phyloP scores from a whole-genome alignment of 2,888 invertebrate species.

The Papilio gigon region DNA sequence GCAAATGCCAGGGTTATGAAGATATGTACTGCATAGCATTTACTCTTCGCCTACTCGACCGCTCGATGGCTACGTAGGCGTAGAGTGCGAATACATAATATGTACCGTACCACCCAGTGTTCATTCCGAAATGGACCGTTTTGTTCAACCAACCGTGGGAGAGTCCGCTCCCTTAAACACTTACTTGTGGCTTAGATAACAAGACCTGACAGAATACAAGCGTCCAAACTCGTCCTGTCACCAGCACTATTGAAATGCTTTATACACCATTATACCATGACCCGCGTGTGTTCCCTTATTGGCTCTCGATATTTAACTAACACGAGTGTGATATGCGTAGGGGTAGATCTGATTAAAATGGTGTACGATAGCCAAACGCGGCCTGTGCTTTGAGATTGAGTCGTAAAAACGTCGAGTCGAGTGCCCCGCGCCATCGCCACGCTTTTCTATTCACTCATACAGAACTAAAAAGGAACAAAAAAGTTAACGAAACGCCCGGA shows the following conservation, averaged over 20 bases:
- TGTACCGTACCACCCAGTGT: not conserved
- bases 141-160: conserved; percentile 64
- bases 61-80: not conserved
- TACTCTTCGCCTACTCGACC: not conserved
- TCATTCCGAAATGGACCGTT: conserved; percentile 40
- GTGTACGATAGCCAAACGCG: conserved; percentile 67
- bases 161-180: conserved; percentile 59
- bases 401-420: conserved; percentile 80
- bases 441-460: conserved; percentile 71
- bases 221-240: conserved; percentile 71
- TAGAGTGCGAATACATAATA: not conserved
- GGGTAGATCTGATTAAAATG: conserved; percentile 67
- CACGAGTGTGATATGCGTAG: conserved; percentile 45
- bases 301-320: conserved; percentile 43
- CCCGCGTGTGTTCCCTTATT: conserved; percentile 52
- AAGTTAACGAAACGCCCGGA: conserved; percentile 58
- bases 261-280: conserved; percentile 59
- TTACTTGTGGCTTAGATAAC: conserved; percentile 70
- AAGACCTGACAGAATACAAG: conserved; percentile 70
- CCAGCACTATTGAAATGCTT: conserved; percentile 65
- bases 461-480: conserved; percentile 60
- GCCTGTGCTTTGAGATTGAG: conserved; percentile 77
- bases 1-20: too few relatives aligned
- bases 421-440: conserved; percentile 71
- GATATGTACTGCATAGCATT: not conserved